Conservation (phyloP, 2,113 vertebrate species). For the Festucalex cinctus region DNA sequence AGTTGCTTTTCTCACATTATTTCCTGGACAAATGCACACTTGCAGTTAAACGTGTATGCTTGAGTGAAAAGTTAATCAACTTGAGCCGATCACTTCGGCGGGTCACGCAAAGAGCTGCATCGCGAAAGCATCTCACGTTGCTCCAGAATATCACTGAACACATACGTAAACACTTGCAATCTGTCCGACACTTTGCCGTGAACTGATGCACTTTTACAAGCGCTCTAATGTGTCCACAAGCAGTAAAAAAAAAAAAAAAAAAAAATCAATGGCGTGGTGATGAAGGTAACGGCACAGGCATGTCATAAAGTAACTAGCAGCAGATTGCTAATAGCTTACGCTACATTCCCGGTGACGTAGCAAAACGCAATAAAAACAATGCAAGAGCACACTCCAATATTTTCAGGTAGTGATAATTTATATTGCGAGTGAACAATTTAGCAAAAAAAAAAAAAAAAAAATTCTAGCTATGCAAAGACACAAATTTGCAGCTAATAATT, state of each 20-base stretch:
- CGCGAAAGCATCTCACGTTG: constrained; percentile 3
- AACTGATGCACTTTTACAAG: constrained; percentile 22
- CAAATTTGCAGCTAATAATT: too few species aligned
- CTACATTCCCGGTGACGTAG: constrained; percentile 10
- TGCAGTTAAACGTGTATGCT: not conserved
- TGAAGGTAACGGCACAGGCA: constrained; percentile 18
- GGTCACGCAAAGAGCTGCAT: constrained; percentile 9
- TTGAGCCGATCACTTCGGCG: not conserved
- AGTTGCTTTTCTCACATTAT: not conserved
- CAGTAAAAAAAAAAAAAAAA: too few species aligned
- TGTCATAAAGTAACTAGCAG: constrained; percentile 30
- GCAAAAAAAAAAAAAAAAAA: too few species aligned
- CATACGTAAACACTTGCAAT: not conserved
- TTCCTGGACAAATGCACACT: not conserved
- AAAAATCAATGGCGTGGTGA: constrained; percentile 19
- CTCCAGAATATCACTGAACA: constrained; percentile 23
- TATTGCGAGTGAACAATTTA: too few species aligned
- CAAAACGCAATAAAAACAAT: too few species aligned
- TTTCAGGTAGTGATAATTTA: too few species aligned
- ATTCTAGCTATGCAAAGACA: too few species aligned
- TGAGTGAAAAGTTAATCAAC: constrained; percentile 5
- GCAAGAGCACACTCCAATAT: too few species aligned
- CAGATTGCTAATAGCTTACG: constrained; percentile 19
- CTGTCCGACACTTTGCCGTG: constrained; percentile 12
- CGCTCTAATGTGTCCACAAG: constrained; percentile 18